Base-by-base conservation (phyloP, 2,113 vertebrate genomes). In the Tachuris rubrigastra region DNA sequence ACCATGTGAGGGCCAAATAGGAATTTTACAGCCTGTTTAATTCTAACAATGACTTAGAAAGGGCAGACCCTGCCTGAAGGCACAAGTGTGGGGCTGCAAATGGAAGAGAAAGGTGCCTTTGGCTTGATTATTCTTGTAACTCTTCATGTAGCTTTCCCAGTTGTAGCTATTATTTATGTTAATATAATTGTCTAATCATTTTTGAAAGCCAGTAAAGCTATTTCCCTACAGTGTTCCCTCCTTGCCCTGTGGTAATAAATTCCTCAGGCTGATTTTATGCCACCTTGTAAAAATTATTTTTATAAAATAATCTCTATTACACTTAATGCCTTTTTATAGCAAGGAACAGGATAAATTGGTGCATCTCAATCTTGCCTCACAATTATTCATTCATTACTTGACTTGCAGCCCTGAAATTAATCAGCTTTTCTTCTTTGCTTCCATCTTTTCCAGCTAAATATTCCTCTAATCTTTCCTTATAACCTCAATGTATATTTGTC, bases 81-180 rank as follows among this genome's bases (percentile, higher is more conserved):
- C 35, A 49, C 37, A 73, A 85, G 14, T 58, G 28, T 1, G 2
- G 52, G 27, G 37, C 39, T 86, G 73, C 42, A 68, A 58, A 65
- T 30, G 13, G 41, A 60, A 53, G 37, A 27, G 33, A 35, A 24
- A 1, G 2, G 16, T 30, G 8, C 44, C 65, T 85, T 84, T 78
- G 47, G 79, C 31, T 46, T 73, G 53, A 31, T 93, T 58, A 69
- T 73, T 75, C 67, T 73, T 87, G 67, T 73, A 85, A 77, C 37
- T 94, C 63, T 91, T 78, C 41, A 14, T 59, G 71, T 66, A 66
- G 55, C 42, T 85, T 55, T 94, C 41, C 62, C 37, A 62, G 46
- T 39, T 80, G 33, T 73, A 90, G 67, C 47, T 77, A 83, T 83
- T 94, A 63, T 92, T 95, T 84, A 80, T 96, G 78, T 73, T 95